Evolutionary conservation across 1,140 invertebrate species (phyloP).

Genomic region (Ceratina australensis): DNA sequence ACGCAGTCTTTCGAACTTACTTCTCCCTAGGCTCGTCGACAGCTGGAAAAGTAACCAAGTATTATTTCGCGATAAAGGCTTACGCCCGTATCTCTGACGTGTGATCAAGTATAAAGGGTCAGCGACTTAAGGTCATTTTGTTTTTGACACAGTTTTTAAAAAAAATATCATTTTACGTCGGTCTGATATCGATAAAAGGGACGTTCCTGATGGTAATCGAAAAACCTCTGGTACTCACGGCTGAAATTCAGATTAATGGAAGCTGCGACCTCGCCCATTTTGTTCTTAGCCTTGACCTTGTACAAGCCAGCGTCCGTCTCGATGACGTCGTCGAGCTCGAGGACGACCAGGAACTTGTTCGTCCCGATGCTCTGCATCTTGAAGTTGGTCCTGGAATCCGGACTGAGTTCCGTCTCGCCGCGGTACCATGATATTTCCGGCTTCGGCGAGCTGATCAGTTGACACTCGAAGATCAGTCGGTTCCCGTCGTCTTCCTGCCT

Average conservation of each 20-base stretch:
- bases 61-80: not conserved
- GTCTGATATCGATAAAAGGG: not conserved
- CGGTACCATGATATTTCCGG: conserved; percentile 96
- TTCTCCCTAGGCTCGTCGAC: conserved; percentile 91
- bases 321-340: conserved; percentile 97
- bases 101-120: no score
- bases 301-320: conserved; percentile 98
- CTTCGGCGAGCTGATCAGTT: conserved; percentile 91
- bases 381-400: conserved; percentile 91
- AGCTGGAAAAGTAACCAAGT: conserved; percentile 82
- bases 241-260: conserved; percentile 99
- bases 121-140: no score
- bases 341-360: conserved; percentile 93
- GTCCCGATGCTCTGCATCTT: conserved; percentile 91
- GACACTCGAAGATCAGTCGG: conserved; percentile 96
- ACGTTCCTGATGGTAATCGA: no score
- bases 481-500: conserved; percentile 97
- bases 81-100: no score
- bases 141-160: no score
- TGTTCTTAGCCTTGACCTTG: conserved; percentile 98
- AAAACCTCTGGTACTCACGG: conserved; percentile 86
- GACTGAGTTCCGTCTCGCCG: conserved; percentile 89
- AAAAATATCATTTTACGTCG: no score
- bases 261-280: conserved; percentile 97
- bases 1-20: conserved; percentile 81